Conservation (phyloP, 2,888 invertebrate species). For the Eucriotettix oculatus region DNA sequence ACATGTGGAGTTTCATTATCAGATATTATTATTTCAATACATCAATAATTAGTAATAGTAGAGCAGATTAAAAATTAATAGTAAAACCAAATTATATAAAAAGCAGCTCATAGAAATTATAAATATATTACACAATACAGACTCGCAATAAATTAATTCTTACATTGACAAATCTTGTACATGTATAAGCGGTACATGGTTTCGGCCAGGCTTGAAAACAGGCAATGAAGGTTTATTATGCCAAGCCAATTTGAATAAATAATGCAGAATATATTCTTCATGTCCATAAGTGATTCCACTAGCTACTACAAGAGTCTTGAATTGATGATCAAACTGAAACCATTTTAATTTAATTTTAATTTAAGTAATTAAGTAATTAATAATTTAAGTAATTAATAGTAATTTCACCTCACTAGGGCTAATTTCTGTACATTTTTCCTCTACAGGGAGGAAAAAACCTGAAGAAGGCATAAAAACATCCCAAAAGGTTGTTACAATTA, state of each 20-base stretch:
- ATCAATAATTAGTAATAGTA: no score
- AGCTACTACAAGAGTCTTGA: constrained; percentile 36
- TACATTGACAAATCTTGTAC: constrained; percentile 41
- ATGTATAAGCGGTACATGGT: constrained; percentile 44
- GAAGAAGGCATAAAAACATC: no score
- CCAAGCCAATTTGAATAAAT: constrained; percentile 51
- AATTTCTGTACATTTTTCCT: no score
- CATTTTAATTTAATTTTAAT: not conserved
- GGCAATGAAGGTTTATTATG: constrained; percentile 40
- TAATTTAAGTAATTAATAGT: not conserved
- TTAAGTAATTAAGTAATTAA: not conserved
- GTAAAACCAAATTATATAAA: no score
- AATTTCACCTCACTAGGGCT: no score
- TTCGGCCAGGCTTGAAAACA: constrained; percentile 37
- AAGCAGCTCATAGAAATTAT: no score
- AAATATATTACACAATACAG: not conserved
- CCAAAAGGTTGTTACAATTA: no score
- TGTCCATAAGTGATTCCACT: constrained; percentile 45
- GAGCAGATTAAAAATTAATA: no score
- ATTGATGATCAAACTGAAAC: constrained; percentile 19
- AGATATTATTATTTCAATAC: no score
- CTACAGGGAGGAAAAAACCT: no score
- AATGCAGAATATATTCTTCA: constrained; percentile 40
- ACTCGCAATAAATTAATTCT: constrained; percentile 4
- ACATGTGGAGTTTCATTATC: no score